Conservation (phyloP, 2,797 vertebrate species). For the Yasuhikotakia modesta region DNA sequence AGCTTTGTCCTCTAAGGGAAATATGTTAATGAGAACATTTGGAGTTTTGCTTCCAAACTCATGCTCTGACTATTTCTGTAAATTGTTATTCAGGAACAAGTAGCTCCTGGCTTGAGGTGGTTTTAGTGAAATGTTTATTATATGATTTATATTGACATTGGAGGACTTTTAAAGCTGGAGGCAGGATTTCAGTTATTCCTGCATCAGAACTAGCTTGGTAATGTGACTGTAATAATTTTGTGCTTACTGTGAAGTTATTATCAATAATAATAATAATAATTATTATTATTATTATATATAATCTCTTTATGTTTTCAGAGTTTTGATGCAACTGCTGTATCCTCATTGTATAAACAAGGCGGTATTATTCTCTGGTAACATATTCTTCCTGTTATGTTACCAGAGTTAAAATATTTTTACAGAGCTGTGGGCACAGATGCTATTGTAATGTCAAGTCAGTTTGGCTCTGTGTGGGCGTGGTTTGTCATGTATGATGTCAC, state of each 20-base stretch:
- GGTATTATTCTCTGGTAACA: no score
- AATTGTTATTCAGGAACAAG: neutral
- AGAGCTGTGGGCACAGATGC: no score
- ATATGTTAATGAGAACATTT: neutral
- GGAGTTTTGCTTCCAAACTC: neutral
- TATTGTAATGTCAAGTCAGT: neutral
- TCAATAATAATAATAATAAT: neutral
- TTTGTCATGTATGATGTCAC: no score
- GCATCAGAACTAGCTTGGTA: neutral
- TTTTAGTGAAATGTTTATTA: neutral
- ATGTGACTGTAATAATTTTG: neutral
- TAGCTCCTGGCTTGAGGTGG: neutral
- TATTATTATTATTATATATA: neutral
- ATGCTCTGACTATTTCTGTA: neutral
- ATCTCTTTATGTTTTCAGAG: neutral
- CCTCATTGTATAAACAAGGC: no score
- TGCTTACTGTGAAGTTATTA: no score
- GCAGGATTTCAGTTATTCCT: neutral
- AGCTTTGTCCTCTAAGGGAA: neutral
- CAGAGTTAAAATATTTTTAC: no score
- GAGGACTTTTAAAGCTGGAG: neutral
- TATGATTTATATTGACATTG: neutral
- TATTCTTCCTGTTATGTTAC: no score
- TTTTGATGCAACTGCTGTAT: no score
- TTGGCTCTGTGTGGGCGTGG: neutral